These are phyloP conservation scores for Oryzias dopingdopingensis DNA, from an alignment of 2,797 vertebrate species.

Conservation along the genomic window DNA sequence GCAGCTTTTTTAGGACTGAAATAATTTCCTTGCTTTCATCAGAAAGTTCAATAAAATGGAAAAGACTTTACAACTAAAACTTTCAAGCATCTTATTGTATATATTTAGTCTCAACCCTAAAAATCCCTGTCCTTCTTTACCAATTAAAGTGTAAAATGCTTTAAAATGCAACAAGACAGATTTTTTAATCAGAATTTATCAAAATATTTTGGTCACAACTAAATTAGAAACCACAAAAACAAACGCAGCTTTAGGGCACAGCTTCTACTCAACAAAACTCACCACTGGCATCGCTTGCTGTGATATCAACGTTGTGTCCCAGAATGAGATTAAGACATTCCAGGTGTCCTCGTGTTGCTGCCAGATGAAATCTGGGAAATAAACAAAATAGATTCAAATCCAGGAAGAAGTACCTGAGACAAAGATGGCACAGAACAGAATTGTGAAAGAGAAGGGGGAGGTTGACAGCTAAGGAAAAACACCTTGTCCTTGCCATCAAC, in stretches of 20 bases:
- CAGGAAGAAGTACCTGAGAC: not conserved
- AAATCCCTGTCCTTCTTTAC: too few species aligned
- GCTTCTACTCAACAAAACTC: constrained; percentile 28
- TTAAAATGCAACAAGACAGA: too few species aligned
- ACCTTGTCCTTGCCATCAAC: constrained; percentile 40
- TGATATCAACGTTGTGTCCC: constrained; percentile 85
- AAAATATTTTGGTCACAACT: not conserved
- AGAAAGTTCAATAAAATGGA: not conserved
- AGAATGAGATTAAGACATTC: constrained; percentile 93
- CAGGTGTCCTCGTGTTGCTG: constrained; percentile 90
- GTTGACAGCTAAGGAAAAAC: constrained; percentile 55
- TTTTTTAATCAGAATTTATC: not conserved
- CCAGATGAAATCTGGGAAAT: constrained; percentile 87
- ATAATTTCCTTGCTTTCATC: not conserved
- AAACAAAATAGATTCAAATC: constrained; percentile 6
- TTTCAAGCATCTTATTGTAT: too few species aligned
- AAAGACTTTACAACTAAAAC: not conserved
- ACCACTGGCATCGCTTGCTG: constrained; percentile 89
- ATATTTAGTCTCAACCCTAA: too few species aligned
- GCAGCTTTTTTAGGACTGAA: not conserved
- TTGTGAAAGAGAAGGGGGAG: constrained; percentile 28
- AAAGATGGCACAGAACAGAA: constrained; percentile 18
- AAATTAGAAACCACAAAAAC: constrained; percentile 3
- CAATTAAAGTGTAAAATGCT: not conserved
- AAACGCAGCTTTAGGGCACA: not conserved